Percentiles rank a stretch among this genome's conserved stretches.
phyloP scores from a whole-genome alignment of 2,113 vertebrate species.

The Chitala chitala region DNA sequence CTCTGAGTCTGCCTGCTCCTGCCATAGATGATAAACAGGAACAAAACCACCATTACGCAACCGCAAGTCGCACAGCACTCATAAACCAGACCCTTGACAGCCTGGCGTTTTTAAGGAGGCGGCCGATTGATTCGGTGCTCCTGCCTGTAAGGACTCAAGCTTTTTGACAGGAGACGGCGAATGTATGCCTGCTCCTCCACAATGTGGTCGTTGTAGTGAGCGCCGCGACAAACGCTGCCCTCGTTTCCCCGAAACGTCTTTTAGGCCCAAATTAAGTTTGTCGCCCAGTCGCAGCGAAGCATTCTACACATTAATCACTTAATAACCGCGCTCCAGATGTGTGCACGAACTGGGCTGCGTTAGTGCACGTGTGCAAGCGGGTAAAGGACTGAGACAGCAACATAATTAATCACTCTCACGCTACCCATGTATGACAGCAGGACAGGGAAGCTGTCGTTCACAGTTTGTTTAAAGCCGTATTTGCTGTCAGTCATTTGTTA shows the following conservation, averaged over 20 bases:
- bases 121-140: constrained; percentile 42
- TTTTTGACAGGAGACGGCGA: constrained; percentile 37
- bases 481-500: constrained; percentile 1
- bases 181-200: constrained; percentile 33
- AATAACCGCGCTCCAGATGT: constrained; percentile 23
- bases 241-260: constrained; percentile 35
- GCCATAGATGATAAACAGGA: background rate
- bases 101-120: constrained; percentile 42
- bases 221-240: constrained; percentile 31
- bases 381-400: background rate
- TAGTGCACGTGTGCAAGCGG: background rate
- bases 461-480: background rate
- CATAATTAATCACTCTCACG: constrained; percentile 14
- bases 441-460: background rate
- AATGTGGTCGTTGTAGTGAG: constrained; percentile 48
- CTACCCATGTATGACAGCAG: background rate
- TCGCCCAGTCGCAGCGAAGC: constrained; percentile 45
- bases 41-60: background rate
- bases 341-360: background rate
- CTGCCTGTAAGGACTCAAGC: constrained; percentile 35
- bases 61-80: background rate
- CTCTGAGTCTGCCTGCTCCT: too few relatives aligned
- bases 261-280: constrained; percentile 46
- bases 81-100: constrained; percentile 31
- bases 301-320: constrained; percentile 46